Base-by-base conservation (phyloP, 2,113 vertebrate species). In the Perca fluviatilis region DNA sequence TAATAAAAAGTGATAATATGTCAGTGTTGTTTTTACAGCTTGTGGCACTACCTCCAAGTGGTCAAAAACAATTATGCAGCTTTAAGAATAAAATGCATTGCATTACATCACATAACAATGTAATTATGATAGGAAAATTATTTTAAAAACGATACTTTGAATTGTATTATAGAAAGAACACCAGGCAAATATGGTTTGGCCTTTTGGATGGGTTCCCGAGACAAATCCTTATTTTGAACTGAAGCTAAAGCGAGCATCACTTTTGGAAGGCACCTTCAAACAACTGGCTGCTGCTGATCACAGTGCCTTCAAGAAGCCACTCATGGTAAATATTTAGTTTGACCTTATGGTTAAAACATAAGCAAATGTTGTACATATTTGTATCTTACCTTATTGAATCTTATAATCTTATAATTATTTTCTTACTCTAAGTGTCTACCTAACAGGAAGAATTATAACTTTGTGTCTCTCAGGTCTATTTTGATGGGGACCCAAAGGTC, bases 401-500 rank as follows among this genome's bases (percentile, higher is more conserved):
- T 43, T 43, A 43, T 43, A 61, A 36, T 62, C 19, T 21, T 5
- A 62, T 33, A 19, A 33, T 33, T 4, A 62, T 40, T 62, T 62
- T 40, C 11, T 12, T 19, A 30, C 19, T 15, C 14, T 43, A n/a
- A 30, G 5, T 5, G 2, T 46, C 51, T 27, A 8, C 4, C 10
- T 36, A 15, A 25, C 12, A 46, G 46, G 4, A 63, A 6, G 0
- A 25, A 27, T 46, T 46, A 0, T 8, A 9, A 23, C 40, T 10
- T 75, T 43, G 43, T 64, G 12, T 54, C 33, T 64, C 70, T 14
- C 25, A 96, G 95, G 81, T 95, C 60, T 77, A 77, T 40, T 95
- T 96, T 82, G 80, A 54, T 18, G 36, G 8, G 3, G 36, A 86
- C 46, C 0, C 0, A 16, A 0, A 3, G 0, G 0, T 2, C 2